Conservation (phyloP, 2,113 vertebrate species). For the Mesitornis unicolor region DNA sequence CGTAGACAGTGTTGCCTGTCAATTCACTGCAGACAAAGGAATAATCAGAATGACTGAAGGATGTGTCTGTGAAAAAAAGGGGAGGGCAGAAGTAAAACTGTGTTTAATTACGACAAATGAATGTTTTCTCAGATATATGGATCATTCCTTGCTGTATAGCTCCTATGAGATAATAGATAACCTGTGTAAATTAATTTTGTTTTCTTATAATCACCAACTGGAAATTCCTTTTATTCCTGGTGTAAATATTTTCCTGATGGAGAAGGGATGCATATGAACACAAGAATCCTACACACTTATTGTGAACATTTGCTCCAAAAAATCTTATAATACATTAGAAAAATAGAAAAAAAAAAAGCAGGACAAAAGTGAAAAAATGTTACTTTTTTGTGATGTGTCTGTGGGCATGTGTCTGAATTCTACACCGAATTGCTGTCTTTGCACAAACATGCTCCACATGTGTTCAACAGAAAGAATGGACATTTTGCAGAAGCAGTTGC, state of each 20-base stretch:
- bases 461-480: background rate
- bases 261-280: background rate
- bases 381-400: background rate
- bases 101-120: background rate
- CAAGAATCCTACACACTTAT: background rate
- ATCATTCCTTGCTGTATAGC: background rate
- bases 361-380: background rate
- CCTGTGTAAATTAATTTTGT: background rate
- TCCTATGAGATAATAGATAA: background rate
- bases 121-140: background rate
- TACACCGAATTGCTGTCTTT: background rate
- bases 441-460: background rate
- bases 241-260: background rate
- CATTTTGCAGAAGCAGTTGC: background rate
- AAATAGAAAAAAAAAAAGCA: background rate
- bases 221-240: background rate
- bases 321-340: fast-evolving
- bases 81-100: no score
- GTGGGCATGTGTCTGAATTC: background rate
- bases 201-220: background rate
- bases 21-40: background rate
- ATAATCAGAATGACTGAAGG: background rate
- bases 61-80: background rate
- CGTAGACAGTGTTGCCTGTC: background rate
- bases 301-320: background rate